A percentile compares a stretch with the other conserved stretches of the same genome.
These are phyloP conservation scores for Eulemur macaco DNA, from an alignment of 2,113 vertebrate genomes.

Conservation along the genomic window DNA sequence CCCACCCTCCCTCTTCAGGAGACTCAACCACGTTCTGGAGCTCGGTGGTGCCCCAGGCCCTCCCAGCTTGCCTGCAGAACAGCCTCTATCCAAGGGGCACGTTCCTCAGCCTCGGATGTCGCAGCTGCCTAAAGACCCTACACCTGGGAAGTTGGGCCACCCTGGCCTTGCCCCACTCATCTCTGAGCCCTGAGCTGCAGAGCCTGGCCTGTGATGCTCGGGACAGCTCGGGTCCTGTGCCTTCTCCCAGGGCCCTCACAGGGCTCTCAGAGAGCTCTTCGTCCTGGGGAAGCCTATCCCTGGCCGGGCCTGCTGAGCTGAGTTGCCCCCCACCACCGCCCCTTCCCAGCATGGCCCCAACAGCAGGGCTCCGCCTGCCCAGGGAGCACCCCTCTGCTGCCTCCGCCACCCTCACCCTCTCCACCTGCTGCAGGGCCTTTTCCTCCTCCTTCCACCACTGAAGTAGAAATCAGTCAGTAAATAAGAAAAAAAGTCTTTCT, in stretches of 20 bases:
- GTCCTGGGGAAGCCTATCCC: too few species aligned
- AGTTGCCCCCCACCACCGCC: not conserved
- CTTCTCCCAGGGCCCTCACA: not conserved
- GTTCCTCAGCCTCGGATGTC: not conserved
- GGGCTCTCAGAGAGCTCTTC: not conserved
- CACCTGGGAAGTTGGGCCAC: not conserved
- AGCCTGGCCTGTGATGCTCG: not conserved
- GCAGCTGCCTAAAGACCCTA: too few species aligned
- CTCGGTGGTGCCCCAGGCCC: not conserved
- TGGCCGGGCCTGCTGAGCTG: not conserved
- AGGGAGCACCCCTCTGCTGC: not conserved
- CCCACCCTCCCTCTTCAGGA: not conserved
- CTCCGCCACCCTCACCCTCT: not conserved
- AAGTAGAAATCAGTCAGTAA: not conserved
- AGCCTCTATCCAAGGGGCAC: not conserved
- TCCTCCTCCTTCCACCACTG: not conserved
- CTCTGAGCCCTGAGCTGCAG: not conserved
- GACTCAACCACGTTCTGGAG: not conserved
- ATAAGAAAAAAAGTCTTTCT: not conserved
- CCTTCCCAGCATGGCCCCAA: too few species aligned
- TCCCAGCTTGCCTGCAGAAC: not conserved
- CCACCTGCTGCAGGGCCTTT: not conserved
- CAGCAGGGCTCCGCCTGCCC: not conserved
- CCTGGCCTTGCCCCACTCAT: not conserved
- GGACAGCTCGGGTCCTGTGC: too few species aligned